Conservation (phyloP, 2,797 vertebrate species). For the Tapirus indicus region DNA sequence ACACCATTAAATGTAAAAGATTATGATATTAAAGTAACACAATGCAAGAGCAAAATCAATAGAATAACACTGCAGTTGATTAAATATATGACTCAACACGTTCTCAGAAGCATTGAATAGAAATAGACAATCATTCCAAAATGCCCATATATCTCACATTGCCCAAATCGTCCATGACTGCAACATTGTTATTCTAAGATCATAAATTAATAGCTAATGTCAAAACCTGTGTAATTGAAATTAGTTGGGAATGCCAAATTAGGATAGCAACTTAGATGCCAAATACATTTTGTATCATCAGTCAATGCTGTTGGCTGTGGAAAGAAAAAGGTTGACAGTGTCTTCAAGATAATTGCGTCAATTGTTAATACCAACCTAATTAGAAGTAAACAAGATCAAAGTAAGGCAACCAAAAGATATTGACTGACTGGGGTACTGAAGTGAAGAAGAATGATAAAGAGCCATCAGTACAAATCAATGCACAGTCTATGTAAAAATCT, state of each 20-base stretch:
- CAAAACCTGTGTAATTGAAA: slow-evolving; percentile 63
- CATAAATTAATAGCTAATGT: slow-evolving; percentile 55
- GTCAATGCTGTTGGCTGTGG: slow-evolving; percentile 22
- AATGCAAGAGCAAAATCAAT: background rate
- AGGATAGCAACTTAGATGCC: background rate
- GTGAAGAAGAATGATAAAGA: background rate
- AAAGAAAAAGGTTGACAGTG: slow-evolving; percentile 27
- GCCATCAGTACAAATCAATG: background rate
- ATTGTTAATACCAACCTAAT: slow-evolving; percentile 64
- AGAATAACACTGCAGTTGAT: background rate
- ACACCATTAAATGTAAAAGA: background rate
- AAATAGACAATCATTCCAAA: background rate
- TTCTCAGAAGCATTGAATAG: background rate
- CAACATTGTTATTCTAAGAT: slow-evolving; percentile 49
- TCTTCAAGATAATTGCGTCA: slow-evolving; percentile 56
- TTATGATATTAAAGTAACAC: background rate
- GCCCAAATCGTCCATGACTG: slow-evolving; percentile 18
- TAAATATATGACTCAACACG: background rate
- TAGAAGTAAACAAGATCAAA: slow-evolving; percentile 51
- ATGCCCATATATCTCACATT: background rate
- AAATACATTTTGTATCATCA: slow-evolving; percentile 38
- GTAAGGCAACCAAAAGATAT: background rate
- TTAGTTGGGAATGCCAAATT: slow-evolving; percentile 40
- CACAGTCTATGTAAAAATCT: background rate
- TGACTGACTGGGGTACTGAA: background rate